Evolutionary conservation across 92 coral and sea anemone genomes (phyloP).

Genomic region (Nematostella vectensis): DNA sequence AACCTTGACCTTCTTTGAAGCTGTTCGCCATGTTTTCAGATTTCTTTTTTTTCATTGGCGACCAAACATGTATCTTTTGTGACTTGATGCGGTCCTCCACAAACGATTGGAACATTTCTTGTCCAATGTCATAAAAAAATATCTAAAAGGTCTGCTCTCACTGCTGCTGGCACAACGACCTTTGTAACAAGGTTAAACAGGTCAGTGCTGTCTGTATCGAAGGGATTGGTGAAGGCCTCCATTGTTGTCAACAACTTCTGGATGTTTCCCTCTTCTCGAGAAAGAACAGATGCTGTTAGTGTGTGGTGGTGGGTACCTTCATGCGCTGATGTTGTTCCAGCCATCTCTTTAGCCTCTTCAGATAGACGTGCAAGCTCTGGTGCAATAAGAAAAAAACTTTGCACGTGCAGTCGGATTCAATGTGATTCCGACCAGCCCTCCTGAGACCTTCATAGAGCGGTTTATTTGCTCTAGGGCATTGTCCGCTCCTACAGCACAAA

Average conservation of each 20-base stretch:
- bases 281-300: constrained; percentile 21
- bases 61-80: constrained; percentile 22
- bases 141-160: constrained; percentile 19
- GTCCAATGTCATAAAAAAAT: constrained; percentile 18
- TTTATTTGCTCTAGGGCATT: constrained; percentile 39
- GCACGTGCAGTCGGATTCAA: constrained; percentile 37
- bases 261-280: constrained; percentile 39
- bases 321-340: constrained; percentile 23
- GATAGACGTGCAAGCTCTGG: constrained; percentile 46
- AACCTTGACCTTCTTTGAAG: constrained; percentile 10
- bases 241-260: constrained; percentile 24
- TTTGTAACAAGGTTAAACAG: constrained; percentile 45
- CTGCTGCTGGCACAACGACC: constrained; percentile 28
- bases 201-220: constrained; percentile 21
- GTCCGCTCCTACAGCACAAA: constrained; percentile 51
- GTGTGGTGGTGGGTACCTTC: constrained; percentile 38
- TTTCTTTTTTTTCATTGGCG: constrained; percentile 30
- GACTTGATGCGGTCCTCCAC: constrained; percentile 23
- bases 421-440: constrained; percentile 46
- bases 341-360: constrained; percentile 49
- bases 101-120: constrained; percentile 14
- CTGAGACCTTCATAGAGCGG: constrained; percentile 26
- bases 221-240: constrained; percentile 44
- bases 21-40: constrained; percentile 27
- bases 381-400: constrained; percentile 46